Conservation (phyloP, 2,113 vertebrate genomes). For the Aepyceros melampus region DNA sequence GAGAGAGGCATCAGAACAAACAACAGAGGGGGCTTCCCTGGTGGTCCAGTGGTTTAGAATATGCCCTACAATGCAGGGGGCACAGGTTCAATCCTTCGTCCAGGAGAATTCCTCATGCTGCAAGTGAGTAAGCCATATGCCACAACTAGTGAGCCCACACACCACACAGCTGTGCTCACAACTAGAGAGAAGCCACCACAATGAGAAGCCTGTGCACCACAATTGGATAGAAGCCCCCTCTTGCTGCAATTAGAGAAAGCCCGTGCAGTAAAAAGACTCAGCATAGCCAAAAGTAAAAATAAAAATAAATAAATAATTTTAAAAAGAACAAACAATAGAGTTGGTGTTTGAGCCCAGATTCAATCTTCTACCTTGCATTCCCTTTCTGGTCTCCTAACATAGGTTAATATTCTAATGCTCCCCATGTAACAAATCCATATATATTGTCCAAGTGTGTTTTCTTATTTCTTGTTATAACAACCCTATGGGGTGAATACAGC, state of each 20-base stretch:
- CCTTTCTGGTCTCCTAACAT: neutral
- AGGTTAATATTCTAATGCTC: neutral
- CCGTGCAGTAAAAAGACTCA: neutral
- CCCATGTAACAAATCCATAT: neutral
- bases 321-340: neutral
- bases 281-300: neutral
- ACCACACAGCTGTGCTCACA: neutral
- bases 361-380: neutral
- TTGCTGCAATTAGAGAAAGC: neutral
- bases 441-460: neutral
- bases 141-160: neutral
- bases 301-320: neutral
- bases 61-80: neutral
- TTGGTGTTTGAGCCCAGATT: neutral
- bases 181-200: neutral
- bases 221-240: neutral
- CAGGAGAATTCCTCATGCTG: neutral
- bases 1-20: neutral
- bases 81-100: neutral
- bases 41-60: neutral
- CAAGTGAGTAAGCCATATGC: neutral
- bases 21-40: neutral
- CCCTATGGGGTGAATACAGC: neutral
- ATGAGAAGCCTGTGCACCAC: neutral
- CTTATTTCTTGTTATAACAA: neutral